Conservation (phyloP, 2,113 vertebrate genomes). For the Ctenodactylus gundi region DNA sequence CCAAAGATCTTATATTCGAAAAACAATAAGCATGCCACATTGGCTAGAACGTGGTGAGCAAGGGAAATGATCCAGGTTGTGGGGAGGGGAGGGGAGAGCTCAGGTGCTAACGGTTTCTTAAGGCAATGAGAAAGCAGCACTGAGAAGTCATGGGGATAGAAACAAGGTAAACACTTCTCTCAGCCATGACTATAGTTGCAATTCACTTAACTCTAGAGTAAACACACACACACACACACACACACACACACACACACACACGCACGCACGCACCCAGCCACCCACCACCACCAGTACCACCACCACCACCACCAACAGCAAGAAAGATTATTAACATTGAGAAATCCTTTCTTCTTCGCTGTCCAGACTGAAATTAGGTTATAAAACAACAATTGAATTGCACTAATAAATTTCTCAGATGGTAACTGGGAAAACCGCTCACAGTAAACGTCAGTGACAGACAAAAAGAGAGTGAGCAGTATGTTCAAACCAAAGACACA, state of each 20-base stretch:
- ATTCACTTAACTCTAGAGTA: conserved; percentile 14
- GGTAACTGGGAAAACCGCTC: neutral
- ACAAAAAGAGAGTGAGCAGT: neutral
- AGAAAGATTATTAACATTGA: neutral
- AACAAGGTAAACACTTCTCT: neutral
- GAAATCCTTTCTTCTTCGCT: conserved; percentile 34
- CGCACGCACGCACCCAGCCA: too few relatives aligned
- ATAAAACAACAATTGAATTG: conserved; percentile 42
- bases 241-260: too few relatives aligned
- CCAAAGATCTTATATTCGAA: neutral
- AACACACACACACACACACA: neutral
- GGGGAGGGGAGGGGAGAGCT: neutral
- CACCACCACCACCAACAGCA: too few relatives aligned
- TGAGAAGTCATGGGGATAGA: neutral
- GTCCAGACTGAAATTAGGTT: conserved; percentile 41
- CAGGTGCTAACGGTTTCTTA: neutral
- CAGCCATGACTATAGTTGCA: neutral
- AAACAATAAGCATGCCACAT: neutral
- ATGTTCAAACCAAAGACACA: neutral
- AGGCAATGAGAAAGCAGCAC: neutral
- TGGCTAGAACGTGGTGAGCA: neutral
- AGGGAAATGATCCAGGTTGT: neutral
- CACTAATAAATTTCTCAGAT: neutral
- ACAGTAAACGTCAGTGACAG: neutral
- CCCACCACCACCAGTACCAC: too few relatives aligned